Conservation (phyloP, 2,113 vertebrate species). For the Eulacestoma nigropectus region DNA sequence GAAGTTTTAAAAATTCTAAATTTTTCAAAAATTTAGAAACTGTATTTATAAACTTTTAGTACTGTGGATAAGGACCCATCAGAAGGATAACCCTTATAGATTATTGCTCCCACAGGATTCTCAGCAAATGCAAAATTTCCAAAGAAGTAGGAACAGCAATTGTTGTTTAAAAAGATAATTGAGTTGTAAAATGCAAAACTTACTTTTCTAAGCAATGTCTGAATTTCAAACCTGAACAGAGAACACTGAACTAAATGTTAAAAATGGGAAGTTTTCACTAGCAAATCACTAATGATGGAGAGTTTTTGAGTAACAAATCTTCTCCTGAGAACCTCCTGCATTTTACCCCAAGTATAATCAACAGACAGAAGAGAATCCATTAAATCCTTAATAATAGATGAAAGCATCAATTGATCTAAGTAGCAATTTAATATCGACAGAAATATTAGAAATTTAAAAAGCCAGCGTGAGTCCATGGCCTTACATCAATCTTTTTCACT, state of each 20-base stretch:
- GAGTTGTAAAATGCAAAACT: background rate
- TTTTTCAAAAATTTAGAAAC: background rate
- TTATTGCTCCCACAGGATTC: background rate
- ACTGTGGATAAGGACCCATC: background rate
- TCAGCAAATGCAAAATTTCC: background rate
- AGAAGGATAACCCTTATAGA: background rate
- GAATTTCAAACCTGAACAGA: background rate
- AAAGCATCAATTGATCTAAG: constrained; percentile 51
- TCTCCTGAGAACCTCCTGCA: constrained; percentile 22
- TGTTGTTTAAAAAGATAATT: background rate
- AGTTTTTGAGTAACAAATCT: constrained; percentile 16
- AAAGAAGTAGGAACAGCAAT: background rate
- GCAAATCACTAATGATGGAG: background rate
- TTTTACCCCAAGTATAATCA: constrained; percentile 31
- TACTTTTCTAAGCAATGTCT: background rate
- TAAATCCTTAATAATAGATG: constrained; percentile 58
- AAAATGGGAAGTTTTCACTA: background rate
- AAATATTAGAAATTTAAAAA: constrained; percentile 37
- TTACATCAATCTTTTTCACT: background rate
- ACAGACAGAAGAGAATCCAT: constrained; percentile 14
- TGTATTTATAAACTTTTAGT: background rate
- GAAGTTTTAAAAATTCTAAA: background rate
- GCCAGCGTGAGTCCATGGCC: background rate
- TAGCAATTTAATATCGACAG: constrained; percentile 41
- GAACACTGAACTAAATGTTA: background rate